These are phyloP conservation scores for Myopa testacea DNA, from an alignment of 2,888 invertebrate species.

Conservation along the genomic window DNA sequence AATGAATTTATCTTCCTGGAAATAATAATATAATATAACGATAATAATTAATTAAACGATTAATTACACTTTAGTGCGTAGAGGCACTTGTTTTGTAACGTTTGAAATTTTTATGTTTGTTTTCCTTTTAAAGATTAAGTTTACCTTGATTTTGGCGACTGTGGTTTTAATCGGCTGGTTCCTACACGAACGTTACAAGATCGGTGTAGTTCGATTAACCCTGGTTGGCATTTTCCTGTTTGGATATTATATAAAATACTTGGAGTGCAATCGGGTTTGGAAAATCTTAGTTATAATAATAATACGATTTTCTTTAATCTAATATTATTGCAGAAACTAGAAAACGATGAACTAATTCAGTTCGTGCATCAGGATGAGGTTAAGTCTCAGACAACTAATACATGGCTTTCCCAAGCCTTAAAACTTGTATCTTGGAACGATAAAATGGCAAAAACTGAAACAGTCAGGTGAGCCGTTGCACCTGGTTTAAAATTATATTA, in stretches of 20 bases:
- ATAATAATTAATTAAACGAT: too few species aligned
- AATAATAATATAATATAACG: background rate
- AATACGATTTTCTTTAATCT: background rate
- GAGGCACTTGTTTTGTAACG: too few species aligned
- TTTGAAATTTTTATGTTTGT: background rate
- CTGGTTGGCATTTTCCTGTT: slow-evolving; percentile 50
- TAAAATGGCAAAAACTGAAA: slow-evolving; percentile 44
- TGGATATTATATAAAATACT: slow-evolving; percentile 60
- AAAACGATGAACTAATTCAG: slow-evolving; percentile 55
- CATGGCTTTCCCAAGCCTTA: slow-evolving; percentile 45
- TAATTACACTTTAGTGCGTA: too few species aligned
- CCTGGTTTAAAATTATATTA: background rate
- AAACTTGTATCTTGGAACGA: slow-evolving; percentile 43
- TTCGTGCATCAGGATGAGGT: slow-evolving; percentile 21
- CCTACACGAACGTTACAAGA: slow-evolving; percentile 52
- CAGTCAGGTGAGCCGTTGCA: slow-evolving; percentile 46
- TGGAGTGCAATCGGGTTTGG: slow-evolving; percentile 63
- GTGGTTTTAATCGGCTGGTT: slow-evolving; percentile 49
- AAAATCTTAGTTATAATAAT: background rate
- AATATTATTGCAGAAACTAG: slow-evolving; percentile 54
- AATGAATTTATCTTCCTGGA: background rate
- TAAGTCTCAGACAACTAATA: slow-evolving; percentile 22
- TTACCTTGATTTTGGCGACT: slow-evolving; percentile 47
- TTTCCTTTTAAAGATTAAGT: slow-evolving; percentile 53
- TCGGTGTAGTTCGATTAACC: slow-evolving; percentile 48